phyloP scores from a whole-genome alignment of 2,113 vertebrate species.

The Salvelinus fontinalis region DNA sequence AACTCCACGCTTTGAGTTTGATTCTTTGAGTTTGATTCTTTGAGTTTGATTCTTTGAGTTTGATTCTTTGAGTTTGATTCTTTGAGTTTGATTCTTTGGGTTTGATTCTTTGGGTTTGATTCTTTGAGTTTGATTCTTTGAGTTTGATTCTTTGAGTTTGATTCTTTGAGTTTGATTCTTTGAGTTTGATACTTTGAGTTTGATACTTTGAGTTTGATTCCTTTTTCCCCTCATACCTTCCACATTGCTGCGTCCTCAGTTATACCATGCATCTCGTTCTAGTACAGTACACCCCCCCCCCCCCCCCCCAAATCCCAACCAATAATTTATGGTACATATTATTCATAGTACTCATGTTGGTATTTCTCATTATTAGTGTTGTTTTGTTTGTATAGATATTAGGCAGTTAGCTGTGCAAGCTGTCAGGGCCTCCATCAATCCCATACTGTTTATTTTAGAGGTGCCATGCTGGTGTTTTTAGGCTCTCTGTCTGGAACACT shows the following conservation, averaged over 20 bases:
- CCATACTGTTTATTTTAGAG: background rate
- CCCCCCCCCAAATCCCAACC: background rate
- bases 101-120: no score
- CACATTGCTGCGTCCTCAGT: background rate
- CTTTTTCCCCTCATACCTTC: background rate
- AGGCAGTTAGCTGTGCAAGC: background rate
- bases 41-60: no score
- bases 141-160: no score
- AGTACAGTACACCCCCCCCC: no score
- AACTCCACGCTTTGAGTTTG: background rate
- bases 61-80: no score
- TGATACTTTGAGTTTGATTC: no score
- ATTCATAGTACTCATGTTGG: background rate
- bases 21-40: no score
- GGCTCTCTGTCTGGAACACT: background rate
- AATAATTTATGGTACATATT: background rate
- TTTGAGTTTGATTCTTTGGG: no score
- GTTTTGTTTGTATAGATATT: background rate
- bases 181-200: no score
- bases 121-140: background rate
- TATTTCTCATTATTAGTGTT: background rate
- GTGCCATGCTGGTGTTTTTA: background rate
- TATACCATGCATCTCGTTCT: background rate
- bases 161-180: no score
- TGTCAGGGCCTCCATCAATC: background rate